phyloP scores from a whole-genome alignment of 2,888 invertebrate genomes.

The Drosophila lacicola region DNA sequence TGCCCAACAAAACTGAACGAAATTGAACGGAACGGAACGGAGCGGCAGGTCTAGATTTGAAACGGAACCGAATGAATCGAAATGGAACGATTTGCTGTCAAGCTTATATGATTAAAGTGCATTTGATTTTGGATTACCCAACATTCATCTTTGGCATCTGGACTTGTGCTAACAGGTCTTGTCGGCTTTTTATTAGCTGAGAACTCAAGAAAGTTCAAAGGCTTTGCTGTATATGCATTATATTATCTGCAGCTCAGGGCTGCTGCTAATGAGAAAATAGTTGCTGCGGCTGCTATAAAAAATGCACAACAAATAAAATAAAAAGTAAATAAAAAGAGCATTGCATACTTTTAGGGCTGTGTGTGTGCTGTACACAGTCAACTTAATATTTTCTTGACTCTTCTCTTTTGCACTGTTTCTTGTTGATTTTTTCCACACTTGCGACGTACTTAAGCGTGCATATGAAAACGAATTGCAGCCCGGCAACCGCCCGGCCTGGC shows the following conservation, averaged over 20 bases:
- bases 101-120: too few relatives aligned
- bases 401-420: conserved; percentile 42
- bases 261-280: conserved; percentile 39
- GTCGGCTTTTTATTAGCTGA: conserved; percentile 3
- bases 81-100: conserved; percentile 2
- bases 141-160: too few relatives aligned
- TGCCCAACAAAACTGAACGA: conserved; percentile 1
- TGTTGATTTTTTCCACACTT: conserved; percentile 49
- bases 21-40: conserved; percentile 2
- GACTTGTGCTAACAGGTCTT: background rate
- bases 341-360: conserved; percentile 44
- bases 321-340: conserved; percentile 4
- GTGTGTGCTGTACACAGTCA: conserved; percentile 38
- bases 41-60: background rate
- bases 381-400: conserved; percentile 70
- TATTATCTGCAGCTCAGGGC: background rate
- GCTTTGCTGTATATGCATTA: background rate
- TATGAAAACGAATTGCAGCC: conserved; percentile 53
- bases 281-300: conserved; percentile 8
- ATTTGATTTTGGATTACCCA: background rate
- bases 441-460: conserved; percentile 68
- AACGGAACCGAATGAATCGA: conserved; percentile 2
- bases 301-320: conserved; percentile 3
- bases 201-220: conserved; percentile 4
- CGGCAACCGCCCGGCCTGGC: conserved; percentile 9